Percentiles rank a stretch among this genome's conserved stretches.
phyloP scores from a whole-genome alignment of 2,113 vertebrate species.

The Copsychus sechellarum region DNA sequence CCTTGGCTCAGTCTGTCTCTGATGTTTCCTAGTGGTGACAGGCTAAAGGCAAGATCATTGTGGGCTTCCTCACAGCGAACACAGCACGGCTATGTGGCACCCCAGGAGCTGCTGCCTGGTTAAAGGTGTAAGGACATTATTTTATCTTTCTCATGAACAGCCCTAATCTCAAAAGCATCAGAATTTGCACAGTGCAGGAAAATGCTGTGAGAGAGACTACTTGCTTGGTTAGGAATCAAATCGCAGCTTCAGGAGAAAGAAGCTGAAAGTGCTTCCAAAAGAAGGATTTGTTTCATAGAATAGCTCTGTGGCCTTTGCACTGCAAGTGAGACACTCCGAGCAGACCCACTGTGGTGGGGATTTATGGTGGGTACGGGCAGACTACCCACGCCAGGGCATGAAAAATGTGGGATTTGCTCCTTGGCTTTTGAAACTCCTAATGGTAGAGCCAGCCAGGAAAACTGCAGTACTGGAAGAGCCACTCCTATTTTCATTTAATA shows the following conservation, averaged over 20 bases:
- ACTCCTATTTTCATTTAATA: neutral
- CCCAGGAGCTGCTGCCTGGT: slow-evolving; percentile 59
- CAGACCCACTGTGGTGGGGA: neutral
- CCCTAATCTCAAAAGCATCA: slow-evolving; percentile 1
- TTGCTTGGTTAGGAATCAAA: neutral
- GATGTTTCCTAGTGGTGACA: slow-evolving; percentile 71
- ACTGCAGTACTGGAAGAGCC: neutral
- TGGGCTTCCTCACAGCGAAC: slow-evolving; percentile 68
- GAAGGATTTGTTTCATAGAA: neutral
- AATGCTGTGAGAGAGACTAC: neutral
- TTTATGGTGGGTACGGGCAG: neutral
- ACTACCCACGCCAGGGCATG: neutral
- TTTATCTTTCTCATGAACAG: slow-evolving; percentile 18
- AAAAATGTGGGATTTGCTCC: neutral
- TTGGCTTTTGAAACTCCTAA: neutral
- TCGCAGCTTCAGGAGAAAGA: neutral
- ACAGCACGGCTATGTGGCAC: slow-evolving; percentile 59
- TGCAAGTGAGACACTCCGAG: neutral
- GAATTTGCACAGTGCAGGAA: neutral
- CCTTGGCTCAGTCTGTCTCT: slow-evolving; percentile 46
- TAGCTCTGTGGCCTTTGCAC: neutral
- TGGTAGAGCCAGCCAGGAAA: neutral
- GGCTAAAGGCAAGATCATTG: slow-evolving; percentile 66
- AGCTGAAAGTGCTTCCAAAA: neutral
- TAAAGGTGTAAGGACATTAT: slow-evolving; percentile 16